Conservation (phyloP, 2,113 vertebrate species). For the Indicator maculatus region DNA sequence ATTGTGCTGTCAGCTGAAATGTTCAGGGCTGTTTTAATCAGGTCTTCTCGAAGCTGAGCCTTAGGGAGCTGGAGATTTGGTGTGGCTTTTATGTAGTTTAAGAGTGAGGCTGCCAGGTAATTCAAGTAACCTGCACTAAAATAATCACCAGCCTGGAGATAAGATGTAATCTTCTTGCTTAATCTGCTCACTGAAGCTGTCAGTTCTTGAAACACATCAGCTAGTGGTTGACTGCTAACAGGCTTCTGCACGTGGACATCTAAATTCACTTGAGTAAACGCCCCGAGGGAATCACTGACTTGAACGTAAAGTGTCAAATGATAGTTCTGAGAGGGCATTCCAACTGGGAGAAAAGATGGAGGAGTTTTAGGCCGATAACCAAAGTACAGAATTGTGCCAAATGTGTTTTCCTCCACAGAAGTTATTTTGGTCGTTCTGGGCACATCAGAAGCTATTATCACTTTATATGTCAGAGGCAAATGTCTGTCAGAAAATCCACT, state of each 20-base stretch:
- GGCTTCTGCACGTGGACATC: neutral
- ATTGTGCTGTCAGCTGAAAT: slow-evolving; percentile 2
- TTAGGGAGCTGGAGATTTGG: neutral
- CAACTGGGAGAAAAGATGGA: slow-evolving; percentile 67
- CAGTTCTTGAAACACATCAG: neutral
- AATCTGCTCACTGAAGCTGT: neutral
- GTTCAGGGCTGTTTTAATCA: slow-evolving; percentile 37
- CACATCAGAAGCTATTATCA: slow-evolving; percentile 53
- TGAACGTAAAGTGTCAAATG: slow-evolving; percentile 44
- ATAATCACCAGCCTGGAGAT: slow-evolving; percentile 12
- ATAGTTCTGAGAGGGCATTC: neutral
- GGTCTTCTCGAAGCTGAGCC: slow-evolving; percentile 19
- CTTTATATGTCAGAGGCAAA: slow-evolving; percentile 72
- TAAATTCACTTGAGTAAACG: slow-evolving; percentile 60
- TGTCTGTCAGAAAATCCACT: slow-evolving; percentile 62
- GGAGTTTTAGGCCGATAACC: slow-evolving; percentile 42
- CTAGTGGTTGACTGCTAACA: neutral
- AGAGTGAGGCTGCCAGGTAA: slow-evolving; percentile 55
- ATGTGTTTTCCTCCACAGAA: slow-evolving; percentile 56
- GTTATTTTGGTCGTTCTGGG: neutral
- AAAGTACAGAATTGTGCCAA: slow-evolving; percentile 67
- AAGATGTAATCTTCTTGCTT: neutral
- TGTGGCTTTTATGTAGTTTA: slow-evolving; percentile 46
- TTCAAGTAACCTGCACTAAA: slow-evolving; percentile 55
- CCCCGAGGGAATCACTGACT: slow-evolving; percentile 56